A percentile compares a stretch with the other conserved stretches of the same genome.
Evolutionary conservation across 2,113 vertebrate species (phyloP).

Genomic region (Bufo bufo): DNA sequence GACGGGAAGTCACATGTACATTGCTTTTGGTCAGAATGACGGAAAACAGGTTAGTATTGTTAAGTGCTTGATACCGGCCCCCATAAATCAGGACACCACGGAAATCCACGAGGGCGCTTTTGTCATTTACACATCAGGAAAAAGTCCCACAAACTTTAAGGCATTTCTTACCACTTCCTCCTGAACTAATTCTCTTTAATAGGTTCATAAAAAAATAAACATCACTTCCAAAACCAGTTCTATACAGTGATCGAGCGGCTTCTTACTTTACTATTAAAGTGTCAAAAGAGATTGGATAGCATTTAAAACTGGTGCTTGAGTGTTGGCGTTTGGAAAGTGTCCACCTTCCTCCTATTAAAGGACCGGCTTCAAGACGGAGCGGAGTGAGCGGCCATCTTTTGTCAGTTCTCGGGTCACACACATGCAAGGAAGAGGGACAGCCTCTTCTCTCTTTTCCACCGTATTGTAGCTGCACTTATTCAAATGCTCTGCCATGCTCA

Average conservation of each 20-base stretch:
- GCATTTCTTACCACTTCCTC: conserved; percentile 77
- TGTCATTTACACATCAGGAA: conserved; percentile 61
- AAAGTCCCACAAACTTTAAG: conserved; percentile 83
- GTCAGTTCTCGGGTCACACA: conserved; percentile 91
- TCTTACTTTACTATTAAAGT: conserved; percentile 81
- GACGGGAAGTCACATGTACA: conserved; percentile 61
- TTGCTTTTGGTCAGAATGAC: conserved; percentile 67
- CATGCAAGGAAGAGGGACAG: conserved; percentile 93
- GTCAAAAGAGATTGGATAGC: conserved; percentile 71
- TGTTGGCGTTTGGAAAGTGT: conserved; percentile 70
- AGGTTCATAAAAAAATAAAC: conserved; percentile 80
- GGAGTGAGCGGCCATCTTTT: conserved; percentile 88
- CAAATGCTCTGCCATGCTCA: conserved; percentile 96
- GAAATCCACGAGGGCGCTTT: conserved; percentile 10
- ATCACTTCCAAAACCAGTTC: conserved; percentile 80
- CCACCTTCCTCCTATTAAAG: conserved; percentile 66
- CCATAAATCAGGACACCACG: conserved; percentile 69
- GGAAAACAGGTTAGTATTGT: conserved; percentile 65
- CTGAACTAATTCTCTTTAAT: conserved; percentile 67
- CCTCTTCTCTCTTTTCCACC: conserved; percentile 87
- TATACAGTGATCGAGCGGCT: conserved; percentile 80
- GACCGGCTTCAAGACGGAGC: conserved; percentile 91
- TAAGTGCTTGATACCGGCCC: conserved; percentile 68
- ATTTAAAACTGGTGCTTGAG: conserved; percentile 74
- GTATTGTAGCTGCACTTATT: conserved; percentile 91